phyloP scores from a whole-genome alignment of 2,888 invertebrate species.

The Amphipoea lucens region DNA sequence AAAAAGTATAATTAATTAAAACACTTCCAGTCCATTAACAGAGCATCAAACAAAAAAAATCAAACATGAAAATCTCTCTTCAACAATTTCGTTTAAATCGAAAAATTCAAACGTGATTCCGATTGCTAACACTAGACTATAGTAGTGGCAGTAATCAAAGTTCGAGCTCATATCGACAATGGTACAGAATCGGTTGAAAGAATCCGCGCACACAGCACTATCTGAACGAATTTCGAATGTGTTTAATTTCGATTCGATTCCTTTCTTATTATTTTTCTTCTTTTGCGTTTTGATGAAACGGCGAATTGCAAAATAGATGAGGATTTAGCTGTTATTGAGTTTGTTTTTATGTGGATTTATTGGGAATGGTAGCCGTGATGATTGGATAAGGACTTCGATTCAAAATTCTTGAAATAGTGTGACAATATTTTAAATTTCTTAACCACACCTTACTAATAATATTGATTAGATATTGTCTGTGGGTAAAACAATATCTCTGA shows the following conservation, averaged over 20 bases:
- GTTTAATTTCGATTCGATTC: constrained; percentile 67
- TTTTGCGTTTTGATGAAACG: constrained; percentile 51
- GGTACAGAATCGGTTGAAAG: constrained; percentile 54
- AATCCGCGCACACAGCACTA: constrained; percentile 56
- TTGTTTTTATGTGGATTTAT: constrained; percentile 29
- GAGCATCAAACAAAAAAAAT: constrained; percentile 12
- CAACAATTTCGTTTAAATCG: constrained; percentile 20
- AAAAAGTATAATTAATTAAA: not conserved
- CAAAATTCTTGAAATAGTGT: not conserved
- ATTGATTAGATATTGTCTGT: not conserved
- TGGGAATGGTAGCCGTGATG: not conserved
- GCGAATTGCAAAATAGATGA: constrained; percentile 51
- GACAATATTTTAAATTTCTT: not conserved
- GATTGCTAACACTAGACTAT: constrained; percentile 24
- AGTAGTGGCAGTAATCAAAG: constrained; percentile 58
- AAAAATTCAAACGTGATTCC: constrained; percentile 46
- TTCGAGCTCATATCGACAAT: constrained; percentile 61
- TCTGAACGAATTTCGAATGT: constrained; percentile 59
- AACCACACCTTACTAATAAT: not conserved
- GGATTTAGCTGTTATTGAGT: constrained; percentile 46
- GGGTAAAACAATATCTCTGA: not conserved
- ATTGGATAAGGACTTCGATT: constrained; percentile 22
- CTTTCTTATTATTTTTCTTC: constrained; percentile 65
- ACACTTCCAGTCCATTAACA: constrained; percentile 10
- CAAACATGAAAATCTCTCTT: not conserved